Evolutionary conservation across 1,140 invertebrate genomes (phyloP).

Genomic region (Neocloeon triangulifer): DNA sequence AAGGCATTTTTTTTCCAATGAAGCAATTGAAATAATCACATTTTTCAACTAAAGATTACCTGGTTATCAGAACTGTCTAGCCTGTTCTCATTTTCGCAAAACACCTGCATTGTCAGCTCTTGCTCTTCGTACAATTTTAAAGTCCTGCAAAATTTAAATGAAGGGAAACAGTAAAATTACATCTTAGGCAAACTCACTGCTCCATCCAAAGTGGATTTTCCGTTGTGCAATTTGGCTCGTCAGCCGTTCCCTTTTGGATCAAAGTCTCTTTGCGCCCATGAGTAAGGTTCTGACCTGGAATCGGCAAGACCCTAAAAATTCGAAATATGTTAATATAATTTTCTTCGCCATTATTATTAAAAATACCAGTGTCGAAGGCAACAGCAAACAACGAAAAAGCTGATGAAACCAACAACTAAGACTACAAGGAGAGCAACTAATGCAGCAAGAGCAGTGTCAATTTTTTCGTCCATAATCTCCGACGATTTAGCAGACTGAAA

Average conservation of each 20-base stretch:
- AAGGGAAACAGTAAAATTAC: slow-evolving; percentile 1
- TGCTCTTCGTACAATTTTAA: slow-evolving; percentile 79
- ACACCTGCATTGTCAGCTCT: slow-evolving; percentile 80
- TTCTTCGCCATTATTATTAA: slow-evolving; percentile 6
- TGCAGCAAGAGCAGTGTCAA: slow-evolving; percentile 65
- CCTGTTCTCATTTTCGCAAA: slow-evolving; percentile 55
- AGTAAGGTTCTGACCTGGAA: slow-evolving; percentile 36
- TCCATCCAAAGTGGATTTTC: slow-evolving; percentile 87
- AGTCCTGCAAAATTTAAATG: slow-evolving; percentile 29
- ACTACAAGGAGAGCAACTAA: slow-evolving; percentile 67
- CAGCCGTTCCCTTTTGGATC: slow-evolving; percentile 60
- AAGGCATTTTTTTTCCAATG: slow-evolving; percentile 4
- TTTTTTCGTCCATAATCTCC: slow-evolving; percentile 30
- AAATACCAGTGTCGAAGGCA: slow-evolving; percentile 65
- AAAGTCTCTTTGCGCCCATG: slow-evolving; percentile 50
- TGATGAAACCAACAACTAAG: slow-evolving; percentile 63
- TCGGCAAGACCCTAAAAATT: slow-evolving; percentile 29
- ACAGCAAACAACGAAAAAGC: slow-evolving; percentile 69
- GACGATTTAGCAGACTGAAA: slow-evolving; percentile 1
- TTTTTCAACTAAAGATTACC: neutral
- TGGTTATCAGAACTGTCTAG: slow-evolving; percentile 15
- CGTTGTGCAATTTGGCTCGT: slow-evolving; percentile 56
- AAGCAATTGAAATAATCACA: slow-evolving; percentile 3
- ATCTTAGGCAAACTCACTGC: slow-evolving; percentile 31
- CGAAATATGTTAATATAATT: slow-evolving; percentile 8